Evolutionary conservation across 2,888 invertebrate species (phyloP).

Genomic region (Eupithecia exiguata): DNA sequence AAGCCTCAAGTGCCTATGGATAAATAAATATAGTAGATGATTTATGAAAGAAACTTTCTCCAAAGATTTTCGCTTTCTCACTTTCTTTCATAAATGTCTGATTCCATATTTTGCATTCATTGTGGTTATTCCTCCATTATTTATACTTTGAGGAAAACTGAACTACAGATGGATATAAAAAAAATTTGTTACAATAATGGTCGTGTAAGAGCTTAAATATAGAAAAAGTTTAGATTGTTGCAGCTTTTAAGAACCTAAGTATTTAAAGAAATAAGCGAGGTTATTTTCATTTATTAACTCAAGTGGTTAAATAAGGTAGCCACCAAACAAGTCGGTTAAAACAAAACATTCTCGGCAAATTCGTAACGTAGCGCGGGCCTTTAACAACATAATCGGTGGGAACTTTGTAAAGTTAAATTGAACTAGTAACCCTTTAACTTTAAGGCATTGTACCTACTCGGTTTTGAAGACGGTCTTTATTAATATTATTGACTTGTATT

Average conservation of each 20-base stretch:
- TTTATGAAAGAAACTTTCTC: slow-evolving; percentile 14
- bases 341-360: slow-evolving; percentile 47
- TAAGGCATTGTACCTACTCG: slow-evolving; percentile 17
- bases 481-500: neutral
- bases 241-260: neutral
- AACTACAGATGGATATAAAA: neutral
- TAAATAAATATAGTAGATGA: neutral
- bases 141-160: neutral
- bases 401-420: slow-evolving; percentile 49
- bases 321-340: slow-evolving; percentile 38
- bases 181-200: too few species aligned
- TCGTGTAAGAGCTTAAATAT: neutral
- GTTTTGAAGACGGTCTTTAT: slow-evolving; percentile 14
- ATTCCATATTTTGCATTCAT: slow-evolving; percentile 4
- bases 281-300: slow-evolving; percentile 27
- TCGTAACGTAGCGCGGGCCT: slow-evolving; percentile 42
- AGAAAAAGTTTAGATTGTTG: neutral
- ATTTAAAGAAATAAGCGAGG: neutral
- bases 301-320: slow-evolving; percentile 43
- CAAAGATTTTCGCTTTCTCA: slow-evolving; percentile 13
- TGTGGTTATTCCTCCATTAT: neutral
- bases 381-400: slow-evolving; percentile 49
- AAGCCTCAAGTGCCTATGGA: neutral
- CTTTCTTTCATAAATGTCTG: slow-evolving; percentile 24
- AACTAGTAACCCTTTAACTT: slow-evolving; percentile 36